These are phyloP conservation scores for Eulemur mongoz DNA, from an alignment of 2,797 vertebrate genomes.

Conservation along the genomic window DNA sequence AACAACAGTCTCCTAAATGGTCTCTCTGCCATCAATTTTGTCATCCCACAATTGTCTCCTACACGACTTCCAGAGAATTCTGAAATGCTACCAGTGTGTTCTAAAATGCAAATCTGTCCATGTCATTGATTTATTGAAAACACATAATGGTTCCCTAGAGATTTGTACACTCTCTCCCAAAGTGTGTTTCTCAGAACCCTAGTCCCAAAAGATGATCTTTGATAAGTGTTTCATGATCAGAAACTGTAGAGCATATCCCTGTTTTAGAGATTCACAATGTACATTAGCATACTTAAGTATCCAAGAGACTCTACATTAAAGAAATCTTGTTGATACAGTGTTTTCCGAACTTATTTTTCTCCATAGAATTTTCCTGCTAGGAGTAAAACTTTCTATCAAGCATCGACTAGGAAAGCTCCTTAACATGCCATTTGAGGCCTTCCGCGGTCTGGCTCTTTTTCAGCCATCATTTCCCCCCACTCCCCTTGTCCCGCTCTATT, in stretches of 20 bases:
- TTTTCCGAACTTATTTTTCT: slow-evolving; percentile 13
- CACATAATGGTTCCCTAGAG: not conserved
- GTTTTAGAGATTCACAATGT: not conserved
- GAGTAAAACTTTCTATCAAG: not conserved
- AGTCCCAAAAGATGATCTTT: not conserved
- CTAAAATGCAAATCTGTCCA: not conserved
- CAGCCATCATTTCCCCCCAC: not conserved
- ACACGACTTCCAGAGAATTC: not conserved
- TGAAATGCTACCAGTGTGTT: slow-evolving; percentile 11
- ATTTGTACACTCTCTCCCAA: not conserved
- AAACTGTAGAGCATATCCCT: not conserved
- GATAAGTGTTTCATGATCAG: not conserved
- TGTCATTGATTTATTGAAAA: not conserved
- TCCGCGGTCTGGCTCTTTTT: not conserved
- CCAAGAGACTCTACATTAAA: not conserved
- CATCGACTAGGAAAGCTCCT: not conserved
- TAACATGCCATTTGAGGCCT: not conserved
- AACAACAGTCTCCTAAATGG: not conserved
- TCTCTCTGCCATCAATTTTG: not conserved
- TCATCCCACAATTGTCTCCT: not conserved
- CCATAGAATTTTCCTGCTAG: not conserved
- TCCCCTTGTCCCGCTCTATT: not conserved
- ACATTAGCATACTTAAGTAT: slow-evolving; percentile 6
- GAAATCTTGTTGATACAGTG: not conserved
- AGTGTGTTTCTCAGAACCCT: not conserved